Evolutionary conservation across 2,113 vertebrate genomes (phyloP).

Genomic region (Ploceus nigricollis): DNA sequence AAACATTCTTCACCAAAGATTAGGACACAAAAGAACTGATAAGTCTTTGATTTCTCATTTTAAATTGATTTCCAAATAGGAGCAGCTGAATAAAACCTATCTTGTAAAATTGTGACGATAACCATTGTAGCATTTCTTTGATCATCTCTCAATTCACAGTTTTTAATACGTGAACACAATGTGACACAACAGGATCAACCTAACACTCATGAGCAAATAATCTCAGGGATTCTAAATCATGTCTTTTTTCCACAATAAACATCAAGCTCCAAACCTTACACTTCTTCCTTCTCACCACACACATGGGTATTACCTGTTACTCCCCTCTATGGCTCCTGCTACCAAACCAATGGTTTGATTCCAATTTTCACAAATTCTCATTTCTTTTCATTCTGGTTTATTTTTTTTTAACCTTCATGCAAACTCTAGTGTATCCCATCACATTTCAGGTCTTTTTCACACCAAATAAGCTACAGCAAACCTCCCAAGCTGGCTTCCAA

Average conservation of each 20-base stretch:
- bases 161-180: not conserved
- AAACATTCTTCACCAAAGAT: not conserved
- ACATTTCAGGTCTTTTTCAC: not conserved
- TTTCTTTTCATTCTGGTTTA: not conserved
- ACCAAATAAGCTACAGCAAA: not conserved
- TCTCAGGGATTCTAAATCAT: not conserved
- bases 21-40: not conserved
- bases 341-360: not conserved
- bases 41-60: not conserved
- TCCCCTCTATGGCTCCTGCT: not conserved
- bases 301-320: not conserved
- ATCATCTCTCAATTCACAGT: not conserved
- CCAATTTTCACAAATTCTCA: not conserved
- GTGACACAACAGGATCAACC: not conserved
- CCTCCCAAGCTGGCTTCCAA: not conserved
- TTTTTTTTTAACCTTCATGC: not conserved
- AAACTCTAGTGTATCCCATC: not conserved
- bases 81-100: not conserved
- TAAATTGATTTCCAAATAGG: not conserved
- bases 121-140: not conserved
- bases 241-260: not conserved
- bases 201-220: not conserved
- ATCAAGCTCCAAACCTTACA: not conserved
- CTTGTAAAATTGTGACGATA: not conserved
- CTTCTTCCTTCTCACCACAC: not conserved